Conservation (phyloP, 2,113 vertebrate species). For the Callospermophilus lateralis region DNA sequence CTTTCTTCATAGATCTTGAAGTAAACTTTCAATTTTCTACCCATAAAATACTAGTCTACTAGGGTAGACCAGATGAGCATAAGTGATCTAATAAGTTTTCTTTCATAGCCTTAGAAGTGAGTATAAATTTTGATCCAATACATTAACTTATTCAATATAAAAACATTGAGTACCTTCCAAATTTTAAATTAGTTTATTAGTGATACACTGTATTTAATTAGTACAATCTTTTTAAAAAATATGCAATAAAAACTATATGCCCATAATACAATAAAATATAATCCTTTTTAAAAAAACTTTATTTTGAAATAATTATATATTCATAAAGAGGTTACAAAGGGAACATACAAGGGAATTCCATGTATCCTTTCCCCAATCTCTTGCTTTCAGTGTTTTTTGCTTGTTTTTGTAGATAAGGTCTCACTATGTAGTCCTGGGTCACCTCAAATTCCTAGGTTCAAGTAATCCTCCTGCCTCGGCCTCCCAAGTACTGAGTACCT, state of each 20-base stretch:
- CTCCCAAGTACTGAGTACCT: not conserved
- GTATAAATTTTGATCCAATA: slow-evolving; percentile 5
- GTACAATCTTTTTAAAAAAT: not conserved
- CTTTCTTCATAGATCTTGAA: not conserved
- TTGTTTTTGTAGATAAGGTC: not conserved
- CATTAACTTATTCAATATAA: slow-evolving; percentile 1
- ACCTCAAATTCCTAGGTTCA: not conserved
- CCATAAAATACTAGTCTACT: not conserved
- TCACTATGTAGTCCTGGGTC: not conserved
- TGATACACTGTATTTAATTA: not conserved
- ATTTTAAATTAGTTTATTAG: slow-evolving; percentile 41
- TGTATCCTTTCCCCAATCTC: not conserved
- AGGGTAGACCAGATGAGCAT: not conserved
- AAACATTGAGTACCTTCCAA: slow-evolving; percentile 30
- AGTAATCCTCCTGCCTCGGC: not conserved
- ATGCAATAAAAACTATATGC: slow-evolving; percentile 11
- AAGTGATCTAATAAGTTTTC: not conserved
- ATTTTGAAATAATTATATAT: slow-evolving; percentile 49
- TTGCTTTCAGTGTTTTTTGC: not conserved
- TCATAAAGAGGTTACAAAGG: not conserved
- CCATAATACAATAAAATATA: not conserved
- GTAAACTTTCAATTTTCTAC: slow-evolving; percentile 29
- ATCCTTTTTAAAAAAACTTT: slow-evolving; percentile 12
- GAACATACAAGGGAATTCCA: not conserved
- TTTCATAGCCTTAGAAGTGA: slow-evolving; percentile 15